Conservation (phyloP, 2,113 vertebrate species). For the Notiomystis cincta region DNA sequence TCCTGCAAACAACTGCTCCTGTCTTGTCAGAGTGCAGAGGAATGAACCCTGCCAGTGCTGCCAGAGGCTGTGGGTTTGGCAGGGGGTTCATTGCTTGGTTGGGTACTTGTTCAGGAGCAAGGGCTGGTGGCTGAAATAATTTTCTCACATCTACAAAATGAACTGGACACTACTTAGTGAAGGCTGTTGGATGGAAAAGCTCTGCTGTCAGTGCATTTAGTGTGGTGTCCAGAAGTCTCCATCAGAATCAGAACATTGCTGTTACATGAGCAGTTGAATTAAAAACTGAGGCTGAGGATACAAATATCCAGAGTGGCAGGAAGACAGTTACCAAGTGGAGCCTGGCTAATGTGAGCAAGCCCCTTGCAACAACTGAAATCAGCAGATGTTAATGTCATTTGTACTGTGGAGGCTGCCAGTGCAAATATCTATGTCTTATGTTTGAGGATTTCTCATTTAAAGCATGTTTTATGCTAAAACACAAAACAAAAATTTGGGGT, state of each 20-base stretch:
- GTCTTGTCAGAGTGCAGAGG: neutral
- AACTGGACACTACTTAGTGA: neutral
- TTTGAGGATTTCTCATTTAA: neutral
- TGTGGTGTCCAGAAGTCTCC: neutral
- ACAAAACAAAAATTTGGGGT: neutral
- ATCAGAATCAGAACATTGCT: neutral
- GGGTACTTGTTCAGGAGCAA: neutral
- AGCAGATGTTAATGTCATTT: neutral
- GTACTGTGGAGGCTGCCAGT: neutral
- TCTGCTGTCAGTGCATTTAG: neutral
- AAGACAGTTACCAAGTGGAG: neutral
- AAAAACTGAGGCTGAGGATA: neutral
- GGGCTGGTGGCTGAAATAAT: neutral
- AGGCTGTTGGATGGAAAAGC: neutral
- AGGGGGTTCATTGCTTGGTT: neutral
- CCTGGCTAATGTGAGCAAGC: neutral
- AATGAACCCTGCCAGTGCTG: neutral
- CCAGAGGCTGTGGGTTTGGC: neutral
- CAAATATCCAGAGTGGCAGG: neutral
- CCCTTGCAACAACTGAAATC: neutral
- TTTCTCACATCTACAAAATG: fast-evolving
- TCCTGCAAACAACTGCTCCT: neutral
- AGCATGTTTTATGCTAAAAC: neutral
- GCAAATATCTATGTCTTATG: fast-evolving
- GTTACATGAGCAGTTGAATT: neutral